Evolutionary conservation across 35 echinoderm and acorn worm species (phyloP).

Genomic region (Ptychodera flava): DNA sequence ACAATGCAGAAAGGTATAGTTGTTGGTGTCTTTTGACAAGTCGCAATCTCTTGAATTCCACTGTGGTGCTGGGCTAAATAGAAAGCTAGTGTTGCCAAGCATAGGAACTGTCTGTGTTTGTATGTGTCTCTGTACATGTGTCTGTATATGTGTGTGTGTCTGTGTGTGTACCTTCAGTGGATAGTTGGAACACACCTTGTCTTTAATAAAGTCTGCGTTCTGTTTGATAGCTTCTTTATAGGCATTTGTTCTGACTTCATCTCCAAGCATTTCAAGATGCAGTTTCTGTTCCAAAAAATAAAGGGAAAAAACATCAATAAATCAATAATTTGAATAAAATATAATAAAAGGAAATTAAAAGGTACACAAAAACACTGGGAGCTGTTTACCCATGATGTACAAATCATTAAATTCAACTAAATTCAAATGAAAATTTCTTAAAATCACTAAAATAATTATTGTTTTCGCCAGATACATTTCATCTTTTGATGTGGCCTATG

Average conservation of each 20-base stretch:
- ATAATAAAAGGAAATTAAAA: neutral
- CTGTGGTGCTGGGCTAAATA: no score
- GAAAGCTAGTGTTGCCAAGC: no score
- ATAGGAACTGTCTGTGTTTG: no score
- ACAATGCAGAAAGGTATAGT: no score
- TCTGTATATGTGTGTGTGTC: no score
- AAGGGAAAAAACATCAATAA: neutral
- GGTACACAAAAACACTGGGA: neutral
- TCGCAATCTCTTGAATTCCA: no score
- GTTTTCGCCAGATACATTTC: neutral
- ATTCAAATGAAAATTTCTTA: neutral
- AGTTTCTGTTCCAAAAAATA: slow-evolving; percentile 36
- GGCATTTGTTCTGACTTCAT: slow-evolving; percentile 44
- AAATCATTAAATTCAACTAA: neutral
- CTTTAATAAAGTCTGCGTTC: slow-evolving; percentile 35
- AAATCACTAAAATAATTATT: neutral
- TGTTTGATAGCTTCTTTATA: slow-evolving; percentile 40
- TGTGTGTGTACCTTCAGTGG: no score
- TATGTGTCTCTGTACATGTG: no score
- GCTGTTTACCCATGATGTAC: neutral
- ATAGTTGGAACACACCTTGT: slow-evolving; percentile 59
- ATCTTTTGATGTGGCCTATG: no score
- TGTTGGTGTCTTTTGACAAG: no score
- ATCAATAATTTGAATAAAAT: neutral
- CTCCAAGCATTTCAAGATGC: slow-evolving; percentile 61